phyloP scores from a whole-genome alignment of 2,888 invertebrate genomes.

The Heliconius hortense region DNA sequence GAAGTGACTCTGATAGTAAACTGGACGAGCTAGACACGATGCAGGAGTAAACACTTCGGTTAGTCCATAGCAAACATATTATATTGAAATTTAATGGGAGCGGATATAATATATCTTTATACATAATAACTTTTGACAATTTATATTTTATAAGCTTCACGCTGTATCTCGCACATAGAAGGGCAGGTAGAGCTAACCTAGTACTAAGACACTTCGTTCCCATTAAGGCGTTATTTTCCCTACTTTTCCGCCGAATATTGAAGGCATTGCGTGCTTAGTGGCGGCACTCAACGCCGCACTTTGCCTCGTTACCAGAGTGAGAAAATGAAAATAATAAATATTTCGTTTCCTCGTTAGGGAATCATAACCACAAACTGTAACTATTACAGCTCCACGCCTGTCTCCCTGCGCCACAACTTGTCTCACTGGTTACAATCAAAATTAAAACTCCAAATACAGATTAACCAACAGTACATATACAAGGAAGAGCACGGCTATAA shows the following conservation, averaged over 20 bases:
- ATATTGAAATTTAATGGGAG: background rate
- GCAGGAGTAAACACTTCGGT: constrained; percentile 32
- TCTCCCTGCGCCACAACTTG: background rate
- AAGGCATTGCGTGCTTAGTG: background rate
- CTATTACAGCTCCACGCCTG: no score
- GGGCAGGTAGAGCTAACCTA: background rate
- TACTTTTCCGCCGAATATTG: background rate
- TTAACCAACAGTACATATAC: constrained; percentile 2
- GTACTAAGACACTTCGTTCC: background rate
- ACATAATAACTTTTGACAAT: background rate
- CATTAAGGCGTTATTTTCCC: background rate
- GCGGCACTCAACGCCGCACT: background rate
- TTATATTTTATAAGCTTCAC: background rate
- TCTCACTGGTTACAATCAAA: background rate
- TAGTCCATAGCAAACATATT: constrained; percentile 13
- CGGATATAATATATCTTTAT: background rate
- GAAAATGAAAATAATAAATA: no score
- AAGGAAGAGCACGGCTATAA: constrained; percentile 20
- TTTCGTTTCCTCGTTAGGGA: no score
- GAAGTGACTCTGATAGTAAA: constrained; percentile 39
- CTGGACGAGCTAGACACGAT: constrained; percentile 39
- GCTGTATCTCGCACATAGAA: background rate
- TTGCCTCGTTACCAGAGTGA: background rate
- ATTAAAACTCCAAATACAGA: background rate
- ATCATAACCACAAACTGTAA: no score